Conservation (phyloP, 2,113 vertebrate species). For the Equus przewalskii region DNA sequence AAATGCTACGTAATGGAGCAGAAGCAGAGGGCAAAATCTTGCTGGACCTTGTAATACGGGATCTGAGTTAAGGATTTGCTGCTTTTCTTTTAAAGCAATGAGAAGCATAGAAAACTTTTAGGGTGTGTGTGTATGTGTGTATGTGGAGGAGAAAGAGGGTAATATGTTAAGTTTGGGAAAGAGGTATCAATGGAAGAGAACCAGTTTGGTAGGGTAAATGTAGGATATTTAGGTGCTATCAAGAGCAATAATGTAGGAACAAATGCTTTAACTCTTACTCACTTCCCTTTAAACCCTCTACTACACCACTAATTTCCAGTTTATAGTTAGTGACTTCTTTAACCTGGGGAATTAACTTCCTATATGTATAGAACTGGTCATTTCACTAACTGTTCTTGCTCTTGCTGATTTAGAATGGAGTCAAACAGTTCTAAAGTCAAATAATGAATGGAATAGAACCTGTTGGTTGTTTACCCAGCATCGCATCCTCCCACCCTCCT, state of each 20-base stretch:
- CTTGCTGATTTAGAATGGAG: neutral
- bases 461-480: neutral
- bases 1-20: neutral
- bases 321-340: neutral
- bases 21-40: neutral
- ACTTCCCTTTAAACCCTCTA: neutral
- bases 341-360: neutral
- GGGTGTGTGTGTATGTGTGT: neutral
- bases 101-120: neutral
- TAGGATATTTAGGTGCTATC: neutral
- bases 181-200: neutral
- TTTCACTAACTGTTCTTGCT: neutral
- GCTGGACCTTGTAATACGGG: neutral
- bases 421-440: neutral
- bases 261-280: neutral
- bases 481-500: fast-evolving
- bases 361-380: neutral
- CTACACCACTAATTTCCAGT: neutral
- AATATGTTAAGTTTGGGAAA: neutral
- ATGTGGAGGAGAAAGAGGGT: fast-evolving
- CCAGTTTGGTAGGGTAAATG: neutral
- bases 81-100: neutral
- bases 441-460: neutral
- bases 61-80: neutral
- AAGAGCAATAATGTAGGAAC: neutral